Base-by-base conservation (phyloP, 2,797 vertebrate genomes). In the Somateria mollissima region DNA sequence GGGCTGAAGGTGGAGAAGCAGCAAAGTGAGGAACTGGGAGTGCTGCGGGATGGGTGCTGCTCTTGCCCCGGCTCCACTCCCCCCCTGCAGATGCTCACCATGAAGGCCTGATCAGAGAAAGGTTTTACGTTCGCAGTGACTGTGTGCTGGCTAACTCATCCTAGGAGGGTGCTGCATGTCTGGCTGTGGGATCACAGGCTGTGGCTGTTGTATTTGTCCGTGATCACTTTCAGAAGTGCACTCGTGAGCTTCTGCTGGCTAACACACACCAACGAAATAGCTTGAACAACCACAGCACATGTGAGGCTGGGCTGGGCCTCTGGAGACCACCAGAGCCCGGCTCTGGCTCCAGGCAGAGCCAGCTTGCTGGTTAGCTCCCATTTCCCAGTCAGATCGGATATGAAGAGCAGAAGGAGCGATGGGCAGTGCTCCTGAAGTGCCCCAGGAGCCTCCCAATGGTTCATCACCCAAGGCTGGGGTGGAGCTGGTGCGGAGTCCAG, bases 201-300 rank as follows among this genome's bases (percentile, higher is more conserved):
- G 1, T 41, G 45, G 30, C 28, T 64, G 28, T 43, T 43, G 13
- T 24, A 19, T 54, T 71, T 4, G 25, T 12, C 37, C 14, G 13
- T 10, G 3, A 7, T 65, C 0, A 1, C 10, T 28, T 53, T 39
- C 37, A 39, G 58, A 71, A 71, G 22, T 0, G 0, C 1, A 1
- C 51, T n/a, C 6, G 0, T 39, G 72, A n/a, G 43, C 37, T 7
- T 24, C 15, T 1, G 4, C 27, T 66, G 66, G 25, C 16, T 39
- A 81, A 18, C 1, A 2, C 1, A 2, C 32, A 4, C 32, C 20
- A 28, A 49, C 0, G 5, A 57, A 51, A 45, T 65, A 47, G 12
- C 45, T 19, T 28, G 66, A 81, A 56, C 66, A 54, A 28, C 24
- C 34, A 19, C n/a, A 30, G 41, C 14, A 19, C 16, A 30, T 0